Evolutionary conservation across 2,113 vertebrate genomes (phyloP), one percentile per base, ranked within the genome.

Genomic region (Fulica atra): DNA sequence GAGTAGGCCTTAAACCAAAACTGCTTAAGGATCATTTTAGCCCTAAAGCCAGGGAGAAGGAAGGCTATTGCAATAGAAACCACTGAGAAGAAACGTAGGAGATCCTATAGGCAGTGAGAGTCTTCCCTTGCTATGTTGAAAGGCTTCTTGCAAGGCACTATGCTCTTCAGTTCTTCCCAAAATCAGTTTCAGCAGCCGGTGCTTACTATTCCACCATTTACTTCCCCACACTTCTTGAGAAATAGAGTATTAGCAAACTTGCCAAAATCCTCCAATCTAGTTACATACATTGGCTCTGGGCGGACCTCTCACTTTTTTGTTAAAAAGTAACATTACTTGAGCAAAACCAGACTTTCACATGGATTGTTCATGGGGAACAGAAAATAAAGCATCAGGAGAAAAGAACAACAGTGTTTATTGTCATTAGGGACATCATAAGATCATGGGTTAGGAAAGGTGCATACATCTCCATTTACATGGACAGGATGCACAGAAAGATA

Each of bases 391-490:
- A 63, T 10, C 25, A 68, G 21, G 15, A 82, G 40, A 29, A 66
- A 84, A 66, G 24, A 46, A 53, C 38, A 57, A 8, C 4, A 66
- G 23, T 13, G 6, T 70, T 81, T 63, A 46, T n/a, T n/a, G 11
- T 51, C 31, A 35, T 4, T 4, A 76, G 28, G 48, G 2, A 2
- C 1, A 0, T 33, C 0, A 0, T 19, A 77, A 56, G 23, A 71
- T 60, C 38, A 44, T 7, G 14, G 10, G 16, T 40, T 83, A 77
- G 24, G 31, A 86, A 53, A 70, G 11, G 24, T 86, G 81, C 4
- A 9, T 16, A 4, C n/a, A 35, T 60, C 57, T 64, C 42, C 13
- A 11, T 54, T 79, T 76, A 51, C 15, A 66, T 13, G 6, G 71
- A 79, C 25, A 26, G 35, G 15, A 76, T 42, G 28, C 36, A 63